Percentiles rank a stretch among this genome's conserved stretches.
phyloP scores from a whole-genome alignment of 2,113 vertebrate species.

The Myotis davidii region DNA sequence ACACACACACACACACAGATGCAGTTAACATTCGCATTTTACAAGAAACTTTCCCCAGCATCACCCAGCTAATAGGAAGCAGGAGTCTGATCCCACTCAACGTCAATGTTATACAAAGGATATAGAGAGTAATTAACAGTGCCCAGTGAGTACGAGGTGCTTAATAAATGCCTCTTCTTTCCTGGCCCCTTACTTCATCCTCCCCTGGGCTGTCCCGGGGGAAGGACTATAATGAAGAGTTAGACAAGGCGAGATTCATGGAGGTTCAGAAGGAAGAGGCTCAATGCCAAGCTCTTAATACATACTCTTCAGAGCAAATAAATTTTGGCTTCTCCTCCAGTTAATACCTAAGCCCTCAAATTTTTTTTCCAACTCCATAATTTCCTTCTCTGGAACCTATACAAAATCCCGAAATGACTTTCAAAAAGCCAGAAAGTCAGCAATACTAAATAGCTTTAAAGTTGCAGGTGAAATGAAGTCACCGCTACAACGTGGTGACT shows the following conservation, averaged over 20 bases:
- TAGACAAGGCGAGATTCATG: neutral
- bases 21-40: neutral
- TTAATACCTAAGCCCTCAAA: conserved; percentile 14
- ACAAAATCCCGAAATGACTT: conserved; percentile 56
- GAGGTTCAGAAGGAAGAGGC: neutral
- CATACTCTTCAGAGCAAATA: conserved; percentile 6
- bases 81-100: neutral
- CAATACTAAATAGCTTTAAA: neutral
- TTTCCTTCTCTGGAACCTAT: conserved; percentile 52
- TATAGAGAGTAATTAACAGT: neutral
- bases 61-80: neutral
- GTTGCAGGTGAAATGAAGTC: neutral
- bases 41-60: neutral
- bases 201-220: neutral
- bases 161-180: neutral
- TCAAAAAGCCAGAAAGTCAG: neutral
- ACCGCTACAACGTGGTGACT: neutral
- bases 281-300: conserved; percentile 62
- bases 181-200: neutral
- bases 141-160: fast-evolving
- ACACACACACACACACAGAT: no score
- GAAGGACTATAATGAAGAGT: neutral
- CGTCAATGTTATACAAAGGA: neutral
- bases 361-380: neutral
- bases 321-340: conserved; percentile 41